Evolutionary conservation across 2,888 invertebrate genomes (phyloP).

Genomic region (Eupeodes latifasciatus): DNA sequence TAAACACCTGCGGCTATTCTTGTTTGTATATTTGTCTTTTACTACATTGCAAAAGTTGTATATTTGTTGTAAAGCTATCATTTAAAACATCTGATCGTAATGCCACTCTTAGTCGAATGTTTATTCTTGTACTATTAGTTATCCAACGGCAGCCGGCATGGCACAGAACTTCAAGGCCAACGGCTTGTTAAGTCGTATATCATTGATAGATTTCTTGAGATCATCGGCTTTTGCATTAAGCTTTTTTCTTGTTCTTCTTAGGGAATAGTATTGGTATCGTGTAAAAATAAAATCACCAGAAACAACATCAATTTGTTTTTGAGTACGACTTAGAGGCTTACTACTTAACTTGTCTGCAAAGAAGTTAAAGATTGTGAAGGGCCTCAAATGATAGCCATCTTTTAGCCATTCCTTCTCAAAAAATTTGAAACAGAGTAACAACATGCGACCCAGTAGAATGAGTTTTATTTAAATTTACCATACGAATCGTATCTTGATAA

Average conservation of each 20-base stretch:
- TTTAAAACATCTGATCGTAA: conserved; percentile 16
- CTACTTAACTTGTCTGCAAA: not conserved
- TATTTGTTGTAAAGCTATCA: not conserved
- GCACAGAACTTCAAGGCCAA: conserved; percentile 10
- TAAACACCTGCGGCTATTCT: conserved; percentile 15
- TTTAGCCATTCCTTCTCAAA: too few relatives aligned
- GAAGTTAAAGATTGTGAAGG: not conserved
- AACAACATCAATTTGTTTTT: not conserved
- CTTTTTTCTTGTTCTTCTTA: conserved; percentile 4
- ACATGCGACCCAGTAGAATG: not conserved
- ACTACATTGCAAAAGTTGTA: not conserved
- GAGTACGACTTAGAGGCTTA: too few relatives aligned
- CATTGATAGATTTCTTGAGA: not conserved
- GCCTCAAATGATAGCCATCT: too few relatives aligned
- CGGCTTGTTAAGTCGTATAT: conserved; percentile 23
- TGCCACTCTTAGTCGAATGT: not conserved
- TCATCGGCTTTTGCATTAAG: conserved; percentile 8
- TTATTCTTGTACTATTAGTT: not conserved
- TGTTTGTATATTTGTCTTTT: not conserved
- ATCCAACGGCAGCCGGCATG: not conserved
- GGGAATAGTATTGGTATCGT: not conserved
- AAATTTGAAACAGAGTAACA: not conserved
- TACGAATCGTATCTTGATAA: not conserved
- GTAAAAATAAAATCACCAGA: not conserved
- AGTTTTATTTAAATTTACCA: not conserved